phyloP scores from a whole-genome alignment of 2,113 vertebrate species.

The Aphelocoma coerulescens region DNA sequence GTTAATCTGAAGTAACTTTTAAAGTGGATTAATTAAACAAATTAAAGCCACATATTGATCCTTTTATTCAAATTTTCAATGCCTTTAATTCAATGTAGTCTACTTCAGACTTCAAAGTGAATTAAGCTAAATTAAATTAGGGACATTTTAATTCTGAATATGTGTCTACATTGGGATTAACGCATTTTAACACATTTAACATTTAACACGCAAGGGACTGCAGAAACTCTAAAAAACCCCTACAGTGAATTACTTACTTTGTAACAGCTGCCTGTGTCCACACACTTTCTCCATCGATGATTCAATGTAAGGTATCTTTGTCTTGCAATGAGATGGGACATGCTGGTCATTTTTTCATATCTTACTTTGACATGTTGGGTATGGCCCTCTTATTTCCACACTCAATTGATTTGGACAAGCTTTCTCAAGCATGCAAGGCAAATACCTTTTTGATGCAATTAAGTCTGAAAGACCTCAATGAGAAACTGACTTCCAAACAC shows the following conservation, averaged over 20 bases:
- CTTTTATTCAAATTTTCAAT: neutral
- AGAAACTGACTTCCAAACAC: neutral
- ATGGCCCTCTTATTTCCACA: neutral
- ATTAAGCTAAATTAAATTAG: neutral
- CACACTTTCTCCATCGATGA: neutral
- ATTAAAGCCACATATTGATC: neutral
- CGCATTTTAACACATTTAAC: neutral
- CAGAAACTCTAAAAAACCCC: neutral
- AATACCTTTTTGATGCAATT: neutral
- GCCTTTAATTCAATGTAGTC: neutral
- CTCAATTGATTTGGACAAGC: neutral
- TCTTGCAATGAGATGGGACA: neutral
- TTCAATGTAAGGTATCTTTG: neutral
- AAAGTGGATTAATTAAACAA: neutral
- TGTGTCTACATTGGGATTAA: neutral
- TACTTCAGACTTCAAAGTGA: neutral
- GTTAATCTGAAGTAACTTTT: neutral
- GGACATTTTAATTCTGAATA: neutral
- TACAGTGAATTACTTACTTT: neutral
- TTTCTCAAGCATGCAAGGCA: neutral
- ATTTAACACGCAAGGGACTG: neutral
- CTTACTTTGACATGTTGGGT: neutral
- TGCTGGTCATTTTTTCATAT: neutral
- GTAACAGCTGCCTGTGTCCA: neutral
- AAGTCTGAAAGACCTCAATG: neutral